phyloP scores from a whole-genome alignment of 2,888 invertebrate species.

The Calameuta filiformis region DNA sequence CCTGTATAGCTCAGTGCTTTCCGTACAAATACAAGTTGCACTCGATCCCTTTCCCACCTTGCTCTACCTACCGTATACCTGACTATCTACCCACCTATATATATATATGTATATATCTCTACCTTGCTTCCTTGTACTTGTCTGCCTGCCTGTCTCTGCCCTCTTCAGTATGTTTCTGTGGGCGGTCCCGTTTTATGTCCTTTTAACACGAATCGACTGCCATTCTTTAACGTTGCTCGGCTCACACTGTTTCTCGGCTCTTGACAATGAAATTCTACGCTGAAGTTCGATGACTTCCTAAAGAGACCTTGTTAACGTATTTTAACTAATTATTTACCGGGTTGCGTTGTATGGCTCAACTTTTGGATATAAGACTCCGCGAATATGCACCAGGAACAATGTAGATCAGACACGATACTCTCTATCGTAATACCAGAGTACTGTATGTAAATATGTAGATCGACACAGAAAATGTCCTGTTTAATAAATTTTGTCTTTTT shows the following conservation, averaged over 20 bases:
- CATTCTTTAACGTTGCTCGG: constrained; percentile 19
- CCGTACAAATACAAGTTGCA: constrained; percentile 1
- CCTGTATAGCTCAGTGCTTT: not conserved
- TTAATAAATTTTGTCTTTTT: not conserved
- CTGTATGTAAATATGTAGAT: not conserved
- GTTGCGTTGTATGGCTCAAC: not conserved
- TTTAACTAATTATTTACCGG: not conserved
- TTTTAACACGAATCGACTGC: constrained; percentile 31
- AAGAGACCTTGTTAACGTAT: not conserved
- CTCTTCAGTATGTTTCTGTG: constrained; percentile 23
- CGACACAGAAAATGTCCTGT: not conserved
- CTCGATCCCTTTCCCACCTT: constrained; percentile 3
- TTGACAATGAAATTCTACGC: not conserved
- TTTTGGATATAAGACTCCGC: not conserved
- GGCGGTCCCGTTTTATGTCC: constrained; percentile 38
- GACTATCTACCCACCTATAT: not conserved
- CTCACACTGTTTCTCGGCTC: not conserved
- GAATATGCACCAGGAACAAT: not conserved
- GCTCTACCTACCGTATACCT: not conserved
- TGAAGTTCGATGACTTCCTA: not conserved
- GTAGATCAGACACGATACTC: not conserved
- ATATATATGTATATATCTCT: not conserved
- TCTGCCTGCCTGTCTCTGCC: not conserved
- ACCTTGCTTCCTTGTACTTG: not conserved
- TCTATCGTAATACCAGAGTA: not conserved